These are phyloP conservation scores for Argyrosomus japonicus DNA, from an alignment of 2,113 vertebrate genomes.

Conservation along the genomic window DNA sequence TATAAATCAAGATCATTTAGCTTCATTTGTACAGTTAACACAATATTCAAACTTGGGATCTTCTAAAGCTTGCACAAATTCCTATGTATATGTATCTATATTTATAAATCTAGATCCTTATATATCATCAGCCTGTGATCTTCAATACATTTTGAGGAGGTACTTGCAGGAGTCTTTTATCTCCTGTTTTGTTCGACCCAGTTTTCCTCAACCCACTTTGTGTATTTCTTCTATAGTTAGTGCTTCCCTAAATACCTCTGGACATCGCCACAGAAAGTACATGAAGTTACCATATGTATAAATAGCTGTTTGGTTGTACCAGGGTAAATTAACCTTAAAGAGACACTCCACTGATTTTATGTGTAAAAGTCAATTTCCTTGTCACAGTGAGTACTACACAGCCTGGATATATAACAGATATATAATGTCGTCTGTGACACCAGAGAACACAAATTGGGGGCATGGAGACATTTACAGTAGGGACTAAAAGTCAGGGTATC, in stretches of 20 bases:
- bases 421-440: too few relatives aligned
- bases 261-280: constrained; percentile 12
- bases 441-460: not conserved
- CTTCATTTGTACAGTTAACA: constrained; percentile 7
- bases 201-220: constrained; percentile 51
- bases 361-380: constrained; percentile 10
- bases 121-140: not conserved
- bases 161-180: constrained; percentile 27
- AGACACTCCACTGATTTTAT: not conserved
- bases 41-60: not conserved
- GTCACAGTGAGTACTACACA: not conserved
- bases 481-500: not conserved
- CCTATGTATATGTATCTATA: too few relatives aligned
- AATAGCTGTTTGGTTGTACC: constrained; percentile 23
- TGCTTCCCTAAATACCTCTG: constrained; percentile 17
- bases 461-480: not conserved
- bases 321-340: constrained; percentile 19
- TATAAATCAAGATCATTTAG: constrained; percentile 12
- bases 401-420: not conserved
- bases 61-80: not conserved
- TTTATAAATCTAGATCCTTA: not conserved
- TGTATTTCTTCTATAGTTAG: not conserved
- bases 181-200: constrained; percentile 33
- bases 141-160: constrained; percentile 6
- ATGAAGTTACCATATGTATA: constrained; percentile 14